Conservation (phyloP, 2,797 vertebrate species). For the Tympanoctomys barrerae region DNA sequence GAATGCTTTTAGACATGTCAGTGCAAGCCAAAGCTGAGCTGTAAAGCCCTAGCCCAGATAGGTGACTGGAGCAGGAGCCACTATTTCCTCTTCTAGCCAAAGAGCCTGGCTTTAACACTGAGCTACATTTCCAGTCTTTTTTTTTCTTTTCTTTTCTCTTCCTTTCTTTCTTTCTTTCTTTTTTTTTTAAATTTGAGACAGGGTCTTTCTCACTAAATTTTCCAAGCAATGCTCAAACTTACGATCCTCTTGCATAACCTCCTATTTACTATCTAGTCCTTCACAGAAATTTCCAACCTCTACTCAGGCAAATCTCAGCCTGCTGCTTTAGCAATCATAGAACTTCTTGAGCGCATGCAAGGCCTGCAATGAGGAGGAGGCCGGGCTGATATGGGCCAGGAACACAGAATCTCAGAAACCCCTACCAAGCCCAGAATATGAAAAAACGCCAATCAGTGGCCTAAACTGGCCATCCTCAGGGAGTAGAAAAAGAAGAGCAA, state of each 20-base stretch:
- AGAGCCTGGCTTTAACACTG: neutral
- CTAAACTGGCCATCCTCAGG: neutral
- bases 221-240: neutral
- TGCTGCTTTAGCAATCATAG: neutral
- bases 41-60: neutral
- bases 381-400: neutral
- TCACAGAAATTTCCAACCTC: neutral
- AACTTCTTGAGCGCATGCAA: neutral
- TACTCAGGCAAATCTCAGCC: neutral
- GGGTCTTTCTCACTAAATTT: neutral
- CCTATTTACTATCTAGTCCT: neutral
- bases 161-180: neutral
- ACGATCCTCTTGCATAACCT: neutral
- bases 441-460: neutral
- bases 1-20: neutral
- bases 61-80: neutral
- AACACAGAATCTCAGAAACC: neutral
- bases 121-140: neutral
- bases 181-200: neutral
- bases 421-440: neutral
- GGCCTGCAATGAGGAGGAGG: neutral
- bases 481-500: conserved; percentile 1
- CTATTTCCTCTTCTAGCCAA: neutral
- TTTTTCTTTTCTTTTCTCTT: neutral
- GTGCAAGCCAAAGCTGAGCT: neutral